Percentiles rank a stretch among this genome's conserved stretches.
Conservation (phyloP, 2,797 vertebrate species). For the Sebastes cheni region DNA sequence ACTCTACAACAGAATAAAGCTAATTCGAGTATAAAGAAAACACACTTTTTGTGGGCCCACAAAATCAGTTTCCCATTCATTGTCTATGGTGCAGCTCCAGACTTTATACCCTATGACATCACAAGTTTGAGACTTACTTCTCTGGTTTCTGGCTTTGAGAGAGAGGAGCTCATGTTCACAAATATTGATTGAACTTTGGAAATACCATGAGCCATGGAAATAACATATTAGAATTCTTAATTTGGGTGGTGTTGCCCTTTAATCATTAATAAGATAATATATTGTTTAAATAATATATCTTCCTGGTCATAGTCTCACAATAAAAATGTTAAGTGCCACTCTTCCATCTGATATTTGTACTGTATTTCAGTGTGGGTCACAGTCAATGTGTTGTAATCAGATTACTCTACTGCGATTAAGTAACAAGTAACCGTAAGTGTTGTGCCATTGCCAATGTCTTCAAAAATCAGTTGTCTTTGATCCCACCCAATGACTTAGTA, state of each 20-base stretch:
- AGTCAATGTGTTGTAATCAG: neutral
- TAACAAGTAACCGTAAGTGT: neutral
- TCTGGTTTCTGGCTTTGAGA: too few relatives aligned
- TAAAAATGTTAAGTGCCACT: neutral
- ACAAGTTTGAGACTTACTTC: too few relatives aligned
- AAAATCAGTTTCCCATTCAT: too few relatives aligned
- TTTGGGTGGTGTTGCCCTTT: neutral
- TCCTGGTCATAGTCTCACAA: neutral
- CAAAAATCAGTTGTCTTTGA: neutral
- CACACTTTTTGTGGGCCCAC: too few relatives aligned
- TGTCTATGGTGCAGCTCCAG: too few relatives aligned
- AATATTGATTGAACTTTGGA: too few relatives aligned
- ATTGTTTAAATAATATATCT: neutral
- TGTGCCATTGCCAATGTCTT: neutral
- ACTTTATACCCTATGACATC: too few relatives aligned
- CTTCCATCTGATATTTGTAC: neutral
- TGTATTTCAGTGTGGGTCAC: neutral
- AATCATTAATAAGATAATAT: neutral
- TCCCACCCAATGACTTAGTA: neutral
- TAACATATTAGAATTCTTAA: too few relatives aligned
- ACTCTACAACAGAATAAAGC: too few relatives aligned
- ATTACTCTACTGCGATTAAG: neutral
- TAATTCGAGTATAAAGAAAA: too few relatives aligned
- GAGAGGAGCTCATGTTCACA: too few relatives aligned
- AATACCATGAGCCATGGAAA: too few relatives aligned